Evolutionary conservation across 2,113 vertebrate species (phyloP).

Genomic region (Terrapene triunguis): DNA sequence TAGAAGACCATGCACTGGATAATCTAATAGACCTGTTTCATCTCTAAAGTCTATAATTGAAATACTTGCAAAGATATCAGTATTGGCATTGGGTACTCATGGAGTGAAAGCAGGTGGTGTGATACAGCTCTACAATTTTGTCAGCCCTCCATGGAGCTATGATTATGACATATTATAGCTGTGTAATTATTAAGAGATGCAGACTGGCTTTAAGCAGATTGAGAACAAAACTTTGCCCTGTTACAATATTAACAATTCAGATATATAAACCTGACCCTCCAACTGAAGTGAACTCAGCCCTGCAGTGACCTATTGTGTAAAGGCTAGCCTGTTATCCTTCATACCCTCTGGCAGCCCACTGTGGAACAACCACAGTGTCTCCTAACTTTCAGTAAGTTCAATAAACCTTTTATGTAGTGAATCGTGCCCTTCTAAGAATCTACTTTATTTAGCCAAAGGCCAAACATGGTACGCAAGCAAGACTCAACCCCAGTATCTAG

Average conservation of each 20-base stretch:
- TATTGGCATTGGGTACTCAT: not conserved
- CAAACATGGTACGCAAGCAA: not conserved
- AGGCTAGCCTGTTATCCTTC: not conserved
- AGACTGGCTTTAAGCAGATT: not conserved
- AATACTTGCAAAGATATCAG: not conserved
- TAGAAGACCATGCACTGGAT: not conserved
- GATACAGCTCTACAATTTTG: not conserved
- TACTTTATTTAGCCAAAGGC: not conserved
- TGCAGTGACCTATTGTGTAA: not conserved
- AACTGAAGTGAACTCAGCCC: not conserved
- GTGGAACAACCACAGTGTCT: not conserved
- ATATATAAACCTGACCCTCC: accelerated
- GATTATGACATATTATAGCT: not conserved
- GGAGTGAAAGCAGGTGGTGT: not conserved
- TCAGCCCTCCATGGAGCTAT: not conserved
- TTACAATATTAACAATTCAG: not conserved
- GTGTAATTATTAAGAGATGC: not conserved
- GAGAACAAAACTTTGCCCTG: not conserved
- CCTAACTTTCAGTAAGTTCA: not conserved
- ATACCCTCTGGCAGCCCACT: not conserved
- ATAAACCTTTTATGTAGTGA: not conserved
- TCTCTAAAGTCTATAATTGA: not conserved
- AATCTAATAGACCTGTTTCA: accelerated
- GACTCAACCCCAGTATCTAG: not conserved
- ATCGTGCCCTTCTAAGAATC: not conserved